Base-by-base conservation (phyloP, 2,113 vertebrate genomes). In the Nothocercus julius region DNA sequence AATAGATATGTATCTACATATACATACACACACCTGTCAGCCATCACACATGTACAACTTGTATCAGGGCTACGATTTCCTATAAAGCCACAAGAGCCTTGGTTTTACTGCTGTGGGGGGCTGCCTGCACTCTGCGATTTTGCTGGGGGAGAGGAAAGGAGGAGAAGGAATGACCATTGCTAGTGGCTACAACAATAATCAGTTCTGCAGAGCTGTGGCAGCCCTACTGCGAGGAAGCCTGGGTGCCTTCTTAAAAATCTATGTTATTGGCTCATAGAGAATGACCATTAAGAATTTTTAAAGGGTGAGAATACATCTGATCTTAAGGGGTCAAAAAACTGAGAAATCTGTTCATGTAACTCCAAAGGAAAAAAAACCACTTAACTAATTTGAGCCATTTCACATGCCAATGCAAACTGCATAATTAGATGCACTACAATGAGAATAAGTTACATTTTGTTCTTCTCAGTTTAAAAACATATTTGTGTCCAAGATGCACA, bases 91-190 rank as follows among this genome's bases (percentile, higher is more conserved):
- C 42, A 24, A 34, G 2, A 45, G 36, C 32, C 34, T 45, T 9
- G 18, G 42, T 2, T 34, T 19, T 30, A 44, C 19, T 11, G 24
- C 20, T 3, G 0, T 2, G 13, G 27, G 25, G 16, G 8, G 38
- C 85, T 22, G 4, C 7, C 22, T 11, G 11, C 6, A 8, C 25
- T 13, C 61, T 21, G 32, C 30, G 13, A n/a, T 44, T 79, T 91
- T 64, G 28, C 32, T 21, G 12, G 32, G 25, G 38, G 25, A 54
- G 25, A 53, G 20, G 44, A 64, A 51, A 75, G 10, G 14, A 7
- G 36, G 16, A 13, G 8, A 36, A 36, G 36, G 36, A 16, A 72
- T 4, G 7, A 14, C 24, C 44, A 30, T 6, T n/a, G 40, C 11
- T 18, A 13, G 20, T 9, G 11, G 28, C 54, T 58, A 32, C 30